A percentile compares a stretch with the other conserved stretches of the same genome.
These are phyloP conservation scores for Lampris megalopsis DNA, from an alignment of 2,113 vertebrate genomes.

Conservation along the genomic window DNA sequence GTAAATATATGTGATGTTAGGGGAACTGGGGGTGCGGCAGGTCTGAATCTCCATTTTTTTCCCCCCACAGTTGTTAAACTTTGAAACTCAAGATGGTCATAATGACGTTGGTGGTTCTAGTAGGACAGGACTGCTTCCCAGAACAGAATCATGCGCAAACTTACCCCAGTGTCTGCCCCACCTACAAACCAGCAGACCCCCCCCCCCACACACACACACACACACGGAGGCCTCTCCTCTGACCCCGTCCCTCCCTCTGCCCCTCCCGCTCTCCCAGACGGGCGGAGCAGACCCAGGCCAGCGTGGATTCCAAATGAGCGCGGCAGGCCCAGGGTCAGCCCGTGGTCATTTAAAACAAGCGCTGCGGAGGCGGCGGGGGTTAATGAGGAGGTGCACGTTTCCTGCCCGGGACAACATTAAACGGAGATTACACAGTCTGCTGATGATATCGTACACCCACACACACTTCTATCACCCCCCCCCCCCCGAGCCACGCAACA, in stretches of 20 bases:
- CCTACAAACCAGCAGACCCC: slow-evolving; percentile 13
- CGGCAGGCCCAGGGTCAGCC: slow-evolving; percentile 87
- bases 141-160: neutral
- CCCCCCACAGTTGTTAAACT: too few relatives aligned
- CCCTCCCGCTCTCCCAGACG: slow-evolving; percentile 70
- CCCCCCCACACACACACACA: slow-evolving; percentile 25
- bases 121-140: neutral
- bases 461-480: too few relatives aligned
- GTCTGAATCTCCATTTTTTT: neutral
- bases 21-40: too few relatives aligned
- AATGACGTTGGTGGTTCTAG: neutral
- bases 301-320: slow-evolving; percentile 85
- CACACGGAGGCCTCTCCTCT: slow-evolving; percentile 47
- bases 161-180: neutral
- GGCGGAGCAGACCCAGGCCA: slow-evolving; percentile 81
- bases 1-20: too few relatives aligned
- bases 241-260: slow-evolving; percentile 50
- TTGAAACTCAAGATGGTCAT: neutral
- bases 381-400: slow-evolving; percentile 82
- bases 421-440: slow-evolving; percentile 71
- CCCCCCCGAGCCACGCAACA: too few relatives aligned
- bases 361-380: slow-evolving; percentile 86
- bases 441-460: slow-evolving; percentile 56
- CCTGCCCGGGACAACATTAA: slow-evolving; percentile 77
- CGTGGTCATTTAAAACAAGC: slow-evolving; percentile 93